Evolutionary conservation across 2,888 invertebrate genomes (phyloP), one percentile per base, ranked within the genome.

Genomic region (Drosophila subquinaria): DNA sequence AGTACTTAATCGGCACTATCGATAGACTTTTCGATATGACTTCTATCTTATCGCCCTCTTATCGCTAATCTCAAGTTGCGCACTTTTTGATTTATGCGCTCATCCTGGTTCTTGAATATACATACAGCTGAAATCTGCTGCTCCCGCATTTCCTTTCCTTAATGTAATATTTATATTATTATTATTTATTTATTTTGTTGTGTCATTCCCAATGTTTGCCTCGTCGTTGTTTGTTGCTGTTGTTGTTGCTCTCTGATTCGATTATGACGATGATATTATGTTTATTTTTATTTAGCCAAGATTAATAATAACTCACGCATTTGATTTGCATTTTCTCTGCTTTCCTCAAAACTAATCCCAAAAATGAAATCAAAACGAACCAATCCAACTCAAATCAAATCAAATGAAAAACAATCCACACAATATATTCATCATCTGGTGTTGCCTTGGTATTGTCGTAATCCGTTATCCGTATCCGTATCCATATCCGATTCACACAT

Each of bases 61-160:
- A 57, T 27, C 27, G 66, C 63, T 73, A 77, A 83, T 77, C 83
- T 80, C 45, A 67, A 68, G 63, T 51, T 45, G 43, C 45, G 23
- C 36, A 60, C 56, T 52, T 20, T 43, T 52, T 81, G 80, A 81
- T 85, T 76, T 85, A 85, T 82, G 57, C 55, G 52, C 62, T 63
- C 82, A 76, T 81, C 82, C 81, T 82, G 80, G 64, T 51, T 5
- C 45, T 27, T 30, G 43, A n/a, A 13, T 20, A 30, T 6, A 23
- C 2, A 23, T 23, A 23, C 33, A 27, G 45, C 35, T 36, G 27
- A 5, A 27, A 27, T 27, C 47, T 40, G 45, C 40, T 13, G 51
- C 57, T 45, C 27, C 35, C 15, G 50, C 40, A 36, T 23, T 27
- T 59, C n/a, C 23, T 53, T 42, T 30, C 5, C 51, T 8, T 20